Conservation (phyloP, 2,797 vertebrate species). For the Hephaestus fuliginosus region DNA sequence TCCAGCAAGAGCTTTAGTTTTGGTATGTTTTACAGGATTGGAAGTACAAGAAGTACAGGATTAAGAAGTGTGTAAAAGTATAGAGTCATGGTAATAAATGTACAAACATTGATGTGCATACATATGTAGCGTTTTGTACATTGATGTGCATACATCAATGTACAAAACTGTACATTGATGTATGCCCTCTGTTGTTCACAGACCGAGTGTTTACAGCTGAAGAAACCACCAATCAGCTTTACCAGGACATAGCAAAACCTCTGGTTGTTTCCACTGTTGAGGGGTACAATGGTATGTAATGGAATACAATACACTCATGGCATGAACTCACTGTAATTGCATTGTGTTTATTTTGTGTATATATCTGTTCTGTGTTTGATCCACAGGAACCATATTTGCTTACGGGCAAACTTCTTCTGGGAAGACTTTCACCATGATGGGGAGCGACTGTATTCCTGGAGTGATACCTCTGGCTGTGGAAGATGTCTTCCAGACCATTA, state of each 20-base stretch:
- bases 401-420: slow-evolving; percentile 97
- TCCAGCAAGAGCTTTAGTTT: slow-evolving; percentile 90
- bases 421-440: slow-evolving; percentile 99
- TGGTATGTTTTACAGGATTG: slow-evolving; percentile 82
- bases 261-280: slow-evolving; percentile 92
- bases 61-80: background rate
- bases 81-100: background rate
- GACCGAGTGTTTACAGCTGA: slow-evolving; percentile 91
- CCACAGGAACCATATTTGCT: slow-evolving; percentile 95
- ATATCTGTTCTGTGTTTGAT: background rate
- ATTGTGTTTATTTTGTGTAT: background rate
- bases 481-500: slow-evolving; percentile 93
- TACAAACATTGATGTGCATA: background rate
- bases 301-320: background rate
- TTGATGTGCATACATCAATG: too few species aligned
- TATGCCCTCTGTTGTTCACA: slow-evolving; percentile 66
- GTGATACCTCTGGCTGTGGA: slow-evolving; percentile 93
- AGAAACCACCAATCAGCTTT: slow-evolving; percentile 90
- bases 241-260: slow-evolving; percentile 91
- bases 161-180: too few species aligned
- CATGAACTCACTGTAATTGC: background rate
- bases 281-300: slow-evolving; percentile 93
- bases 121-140: background rate
- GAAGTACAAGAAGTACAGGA: too few species aligned
- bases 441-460: slow-evolving; percentile 85